Base-by-base conservation (phyloP, 2,888 invertebrate genomes). In the Drosophila melanosoma region DNA sequence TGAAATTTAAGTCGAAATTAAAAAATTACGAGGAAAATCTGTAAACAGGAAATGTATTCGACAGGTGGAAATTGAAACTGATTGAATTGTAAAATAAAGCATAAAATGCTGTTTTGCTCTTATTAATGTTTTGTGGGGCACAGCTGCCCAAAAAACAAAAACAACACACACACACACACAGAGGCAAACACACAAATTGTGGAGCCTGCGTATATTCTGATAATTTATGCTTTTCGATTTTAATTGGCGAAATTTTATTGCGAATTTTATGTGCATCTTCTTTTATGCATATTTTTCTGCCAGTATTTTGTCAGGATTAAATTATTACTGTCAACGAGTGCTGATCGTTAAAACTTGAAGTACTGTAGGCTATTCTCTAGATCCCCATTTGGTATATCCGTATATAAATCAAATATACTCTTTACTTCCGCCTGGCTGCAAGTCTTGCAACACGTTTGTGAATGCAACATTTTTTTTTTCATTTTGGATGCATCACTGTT, bases 61-160 rank as follows among this genome's bases (percentile, higher is more conserved):
- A 85, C 89, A 87, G 87, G 87, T 87, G 87, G 89, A 87, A 87
- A 87, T 87, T 82, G 80, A 89, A 87, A 78, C 85, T 85, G 87
- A 89, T 89, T 87, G 89, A 87, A 87, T 89, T 87, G 87, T 80
- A 85, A 87, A 87, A 76, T 72, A 73, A 70, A 65, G 85, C 87
- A 87, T 85, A 83, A 89, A 87, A 87, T 78, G 51, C 45, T 72
- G 67, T 70, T 63, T 51, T 74, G 71, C 66, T 72, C 63, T 74
- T 74, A 77, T 78, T 81, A 68, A 72, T 75, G 73, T 65, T 74
- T 66, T 66, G 20, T 57, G 67, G 35, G n/a, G 60, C 66, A 60
- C 84, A 85, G 79, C 87, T 74, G 83, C 70, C 45, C 20, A n/a
- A 26, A 15, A 52, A 57, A 76, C 40, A 26, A 40, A 42, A 42